phyloP scores from a whole-genome alignment of 2,113 vertebrate species.

The Mobula hypostoma region DNA sequence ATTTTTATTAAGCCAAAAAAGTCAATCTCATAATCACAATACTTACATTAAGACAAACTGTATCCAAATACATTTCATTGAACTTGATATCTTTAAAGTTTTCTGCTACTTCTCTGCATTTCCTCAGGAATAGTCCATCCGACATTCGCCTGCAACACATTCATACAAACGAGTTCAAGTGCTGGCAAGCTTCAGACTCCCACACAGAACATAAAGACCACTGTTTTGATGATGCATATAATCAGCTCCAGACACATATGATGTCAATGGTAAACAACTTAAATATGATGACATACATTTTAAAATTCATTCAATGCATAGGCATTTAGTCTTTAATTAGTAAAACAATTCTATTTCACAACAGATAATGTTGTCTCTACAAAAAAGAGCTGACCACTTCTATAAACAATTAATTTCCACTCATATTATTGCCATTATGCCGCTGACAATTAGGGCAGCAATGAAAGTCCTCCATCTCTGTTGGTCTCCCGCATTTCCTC shows the following conservation, averaged over 20 bases:
- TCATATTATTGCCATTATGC: too few species aligned
- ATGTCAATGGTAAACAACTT: too few species aligned
- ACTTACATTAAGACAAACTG: conserved; percentile 91
- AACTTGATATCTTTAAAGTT: conserved; percentile 93
- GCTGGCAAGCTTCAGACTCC: neutral
- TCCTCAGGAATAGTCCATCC: conserved; percentile 86
- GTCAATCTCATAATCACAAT: neutral
- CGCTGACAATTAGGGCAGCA: too few species aligned
- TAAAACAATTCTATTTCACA: neutral
- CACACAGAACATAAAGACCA: neutral
- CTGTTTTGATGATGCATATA: neutral
- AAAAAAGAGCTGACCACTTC: too few species aligned
- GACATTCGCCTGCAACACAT: conserved; percentile 80
- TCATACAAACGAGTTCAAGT: too few species aligned
- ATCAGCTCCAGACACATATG: neutral
- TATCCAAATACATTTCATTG: conserved; percentile 95
- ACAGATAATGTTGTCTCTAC: neutral
- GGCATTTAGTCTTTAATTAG: neutral
- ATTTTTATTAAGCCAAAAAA: neutral
- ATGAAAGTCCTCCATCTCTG: too few species aligned
- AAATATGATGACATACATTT: too few species aligned
- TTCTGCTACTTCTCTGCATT: conserved; percentile 90
- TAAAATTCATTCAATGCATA: too few species aligned
- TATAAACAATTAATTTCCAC: too few species aligned
- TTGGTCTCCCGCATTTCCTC: too few species aligned